A percentile compares a stretch with the other conserved stretches of the same genome.
These are phyloP conservation scores for Amyelois transitella DNA, from an alignment of 1,140 invertebrate species.

Conservation along the genomic window DNA sequence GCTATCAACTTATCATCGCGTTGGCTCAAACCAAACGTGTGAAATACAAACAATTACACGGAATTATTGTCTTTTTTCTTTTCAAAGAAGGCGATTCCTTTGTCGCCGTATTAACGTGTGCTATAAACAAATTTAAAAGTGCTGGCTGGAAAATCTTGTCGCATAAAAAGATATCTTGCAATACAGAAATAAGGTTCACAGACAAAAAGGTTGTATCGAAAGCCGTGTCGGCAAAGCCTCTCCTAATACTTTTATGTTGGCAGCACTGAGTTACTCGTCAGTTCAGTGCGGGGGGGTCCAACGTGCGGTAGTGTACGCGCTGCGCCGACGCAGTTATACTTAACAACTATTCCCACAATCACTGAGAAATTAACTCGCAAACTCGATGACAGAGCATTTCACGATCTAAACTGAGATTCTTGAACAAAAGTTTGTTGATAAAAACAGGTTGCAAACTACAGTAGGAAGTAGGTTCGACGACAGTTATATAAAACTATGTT, in stretches of 20 bases:
- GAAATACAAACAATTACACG: constrained; percentile 36
- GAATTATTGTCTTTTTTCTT: constrained; percentile 35
- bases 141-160: neutral
- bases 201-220: neutral
- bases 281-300: neutral
- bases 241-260: neutral
- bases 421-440: constrained; percentile 4
- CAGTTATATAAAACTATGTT: constrained; percentile 53
- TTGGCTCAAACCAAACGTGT: constrained; percentile 27
- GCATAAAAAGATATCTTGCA: neutral
- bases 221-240: neutral
- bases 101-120: constrained; percentile 39
- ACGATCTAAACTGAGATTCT: neutral
- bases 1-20: constrained; percentile 1
- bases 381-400: constrained; percentile 9
- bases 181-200: neutral
- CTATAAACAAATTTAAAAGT: constrained; percentile 8
- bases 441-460: constrained; percentile 31
- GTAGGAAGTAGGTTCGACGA: constrained; percentile 30
- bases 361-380: constrained; percentile 11
- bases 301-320: neutral
- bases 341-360: neutral
- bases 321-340: neutral
- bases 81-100: constrained; percentile 30
- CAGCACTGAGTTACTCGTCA: neutral